Evolutionary conservation across 2,888 invertebrate species (phyloP), one percentile per base, ranked within the genome.

Genomic region (Electrophaes corylata): DNA sequence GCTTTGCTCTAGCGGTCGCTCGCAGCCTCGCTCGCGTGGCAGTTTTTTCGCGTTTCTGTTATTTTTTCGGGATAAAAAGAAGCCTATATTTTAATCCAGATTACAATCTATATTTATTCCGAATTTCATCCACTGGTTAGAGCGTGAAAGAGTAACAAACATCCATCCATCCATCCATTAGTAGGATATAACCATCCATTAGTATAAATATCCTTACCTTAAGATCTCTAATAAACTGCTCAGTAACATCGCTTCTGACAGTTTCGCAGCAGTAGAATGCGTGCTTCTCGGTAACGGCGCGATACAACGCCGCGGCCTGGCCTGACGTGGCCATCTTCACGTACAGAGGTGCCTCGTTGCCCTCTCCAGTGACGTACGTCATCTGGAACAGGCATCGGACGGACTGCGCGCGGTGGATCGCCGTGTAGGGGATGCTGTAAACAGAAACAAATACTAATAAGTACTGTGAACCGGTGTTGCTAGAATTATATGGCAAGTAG

Each of bases 191-290:
- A 26, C 1, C 6, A 33, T 33, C 0, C 3, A 19, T 11, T 2
- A 31, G 23, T 8, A 51, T 19, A 29, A 20, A 4, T 46, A 20
- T n/a, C 8, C 70, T 66, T 75, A 94, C 94, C 93, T 96, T 97
- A 65, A 98, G 92, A 88, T 97, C 97, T 63, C 97, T 93, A 52
- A 97, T 96, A 80, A 96, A 97, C 88, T 98, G 98, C 48, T 96
- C 95, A 0, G 97, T 96, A 49, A 98, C 97, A 57, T 96, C 96
- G 63, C 94, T 96, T 41, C 97, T 93, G 11, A 98, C 97, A 0
- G 97, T 97, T 83, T 98, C 97, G 88, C 97, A 97, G 83, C 96
- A 96, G 87, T 97, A 98, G 92, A 98, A 98, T 41, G 97, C 97
- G 83, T 97, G 97, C 70, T 97, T 96, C 86, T 98, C 98, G 0